Conservation (phyloP, 2,113 vertebrate species). For the Amia ocellicauda region DNA sequence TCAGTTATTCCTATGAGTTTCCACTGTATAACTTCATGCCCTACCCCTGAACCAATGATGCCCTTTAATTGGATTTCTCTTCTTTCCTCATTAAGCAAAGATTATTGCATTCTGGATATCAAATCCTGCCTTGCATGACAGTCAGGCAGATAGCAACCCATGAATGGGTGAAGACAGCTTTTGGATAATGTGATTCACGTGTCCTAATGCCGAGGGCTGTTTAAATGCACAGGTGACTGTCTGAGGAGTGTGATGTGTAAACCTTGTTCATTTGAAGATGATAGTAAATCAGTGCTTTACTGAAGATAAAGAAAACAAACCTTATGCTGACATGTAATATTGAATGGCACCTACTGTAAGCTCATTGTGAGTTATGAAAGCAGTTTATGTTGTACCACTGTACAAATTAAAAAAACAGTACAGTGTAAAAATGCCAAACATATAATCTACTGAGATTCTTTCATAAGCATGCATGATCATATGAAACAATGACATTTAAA, state of each 20-base stretch:
- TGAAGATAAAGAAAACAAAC: background rate
- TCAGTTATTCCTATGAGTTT: background rate
- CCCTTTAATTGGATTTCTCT: background rate
- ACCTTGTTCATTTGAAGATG: background rate
- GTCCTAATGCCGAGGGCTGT: background rate
- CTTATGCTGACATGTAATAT: background rate
- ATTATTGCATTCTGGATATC: constrained; percentile 1
- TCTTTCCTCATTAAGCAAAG: constrained; percentile 1
- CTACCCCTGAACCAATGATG: background rate
- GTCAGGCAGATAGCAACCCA: background rate
- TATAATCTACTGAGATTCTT: no score
- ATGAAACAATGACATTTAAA: no score
- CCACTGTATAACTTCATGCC: background rate
- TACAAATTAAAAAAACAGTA: background rate
- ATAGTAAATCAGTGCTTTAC: background rate
- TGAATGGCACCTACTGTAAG: background rate
- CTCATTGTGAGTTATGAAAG: background rate
- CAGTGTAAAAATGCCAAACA: no score
- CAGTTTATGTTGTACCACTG: background rate
- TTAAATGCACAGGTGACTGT: background rate
- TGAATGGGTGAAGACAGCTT: constrained; percentile 9
- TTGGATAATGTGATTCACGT: constrained; percentile 4
- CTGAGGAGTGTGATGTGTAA: background rate
- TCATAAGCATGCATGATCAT: no score
- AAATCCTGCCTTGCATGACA: background rate